Evolutionary conservation across 2,888 invertebrate species (phyloP), one percentile per base, ranked within the genome.

Genomic region (Orthosia gothica): DNA sequence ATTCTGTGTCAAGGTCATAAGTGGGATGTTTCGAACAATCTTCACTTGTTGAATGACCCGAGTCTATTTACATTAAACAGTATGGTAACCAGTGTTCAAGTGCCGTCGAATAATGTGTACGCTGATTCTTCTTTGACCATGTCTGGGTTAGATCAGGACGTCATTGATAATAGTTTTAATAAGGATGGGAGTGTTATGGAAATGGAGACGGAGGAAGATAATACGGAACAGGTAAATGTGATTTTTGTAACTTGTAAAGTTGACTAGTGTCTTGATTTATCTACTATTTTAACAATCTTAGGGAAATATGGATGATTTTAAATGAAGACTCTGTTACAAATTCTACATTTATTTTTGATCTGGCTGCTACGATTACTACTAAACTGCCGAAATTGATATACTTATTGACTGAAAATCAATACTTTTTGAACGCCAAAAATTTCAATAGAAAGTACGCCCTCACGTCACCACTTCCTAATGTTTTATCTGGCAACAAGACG

Each of bases 1-100:
- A 92, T 97, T 57, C 92, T 97, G 82, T 97, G 97, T 23, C 97
- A 98, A 79, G 98, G 98, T 0, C 98, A 98, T 89, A 97, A 97
- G 52, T 97, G 97, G 97, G 97, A 97, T 83, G 97, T 97, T 1
- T 97, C 97, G 0, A 97, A 97, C 77, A 97, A 97, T 85, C 92
- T 97, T 13, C 97, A 97, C 72, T 92, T 97, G 74, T 92, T 97
- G 65, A 97, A 93, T 88, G 97, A 93, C 89, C 97, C 95, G 65
- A 97, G 94, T 93, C 90, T 94, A 87, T 95, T 96, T 71, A 95
- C 96, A 0, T 68, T 97, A 32, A 96, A 96, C 55, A 95, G 95
- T 82, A 96, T 96, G 96, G 96, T 96, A 58, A 96, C 96, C 0
- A 95, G 95, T 83, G 95, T 95, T 0, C 96, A 95, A 69, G 92